Conservation (phyloP, 2,888 invertebrate genomes). For the Phlogophora meticulosa region DNA sequence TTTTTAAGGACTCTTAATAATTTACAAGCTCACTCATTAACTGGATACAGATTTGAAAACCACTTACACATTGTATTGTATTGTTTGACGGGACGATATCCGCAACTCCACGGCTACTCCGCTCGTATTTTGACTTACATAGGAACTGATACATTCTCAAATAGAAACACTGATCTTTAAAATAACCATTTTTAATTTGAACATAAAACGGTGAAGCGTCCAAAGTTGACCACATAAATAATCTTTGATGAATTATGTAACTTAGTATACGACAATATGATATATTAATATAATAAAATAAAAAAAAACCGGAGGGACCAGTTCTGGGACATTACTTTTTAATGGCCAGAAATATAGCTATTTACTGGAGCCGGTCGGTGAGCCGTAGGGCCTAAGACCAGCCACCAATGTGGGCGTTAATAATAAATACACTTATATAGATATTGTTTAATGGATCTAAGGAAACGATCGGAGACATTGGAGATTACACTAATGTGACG, state of each 20-base stretch:
- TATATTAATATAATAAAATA: constrained; percentile 78
- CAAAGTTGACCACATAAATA: constrained; percentile 85
- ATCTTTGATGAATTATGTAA: constrained; percentile 86
- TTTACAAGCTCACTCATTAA: not conserved
- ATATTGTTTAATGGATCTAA: constrained; percentile 77
- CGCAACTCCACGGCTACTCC: no score
- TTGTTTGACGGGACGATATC: no score
- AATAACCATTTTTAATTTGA: constrained; percentile 53
- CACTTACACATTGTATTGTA: no score
- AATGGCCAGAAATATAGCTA: constrained; percentile 85
- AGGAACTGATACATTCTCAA: constrained; percentile 6
- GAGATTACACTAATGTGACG: constrained; percentile 68
- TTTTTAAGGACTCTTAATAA: not conserved
- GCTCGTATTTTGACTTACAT: no score
- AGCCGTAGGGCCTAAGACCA: constrained; percentile 73
- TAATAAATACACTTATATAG: constrained; percentile 77
- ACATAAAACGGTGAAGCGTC: constrained; percentile 80
- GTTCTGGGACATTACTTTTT: constrained; percentile 81
- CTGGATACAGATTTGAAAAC: not conserved
- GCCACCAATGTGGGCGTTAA: constrained; percentile 82
- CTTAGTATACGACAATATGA: constrained; percentile 82
- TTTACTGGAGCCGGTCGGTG: constrained; percentile 73
- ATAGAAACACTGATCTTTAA: constrained; percentile 51
- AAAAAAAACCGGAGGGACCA: constrained; percentile 72
- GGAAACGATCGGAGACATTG: constrained; percentile 76